These are phyloP conservation scores for Steinernema hermaphroditum DNA, from an alignment of 2,888 invertebrate species.

Conservation along the genomic window DNA sequence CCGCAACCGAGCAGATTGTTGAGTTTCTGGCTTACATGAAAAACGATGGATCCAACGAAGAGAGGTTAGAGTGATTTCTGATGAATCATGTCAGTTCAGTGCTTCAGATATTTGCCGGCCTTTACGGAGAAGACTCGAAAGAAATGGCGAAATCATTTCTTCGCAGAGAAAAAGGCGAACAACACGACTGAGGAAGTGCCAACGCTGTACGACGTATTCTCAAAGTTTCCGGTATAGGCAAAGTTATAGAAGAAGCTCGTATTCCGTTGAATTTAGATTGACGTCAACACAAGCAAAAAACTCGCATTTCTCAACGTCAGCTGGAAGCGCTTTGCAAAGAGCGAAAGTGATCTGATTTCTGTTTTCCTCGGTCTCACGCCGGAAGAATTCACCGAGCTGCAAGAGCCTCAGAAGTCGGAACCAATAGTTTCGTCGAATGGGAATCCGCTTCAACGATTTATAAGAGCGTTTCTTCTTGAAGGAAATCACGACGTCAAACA, in stretches of 20 bases:
- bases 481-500: too few species aligned
- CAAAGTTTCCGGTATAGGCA: not conserved
- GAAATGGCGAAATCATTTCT: constrained; percentile 14
- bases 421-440: not conserved
- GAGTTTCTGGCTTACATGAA: constrained; percentile 4
- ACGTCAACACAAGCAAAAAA: not conserved
- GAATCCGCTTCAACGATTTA: constrained; percentile 5
- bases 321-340: constrained; percentile 22
- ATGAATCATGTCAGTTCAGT: not conserved
- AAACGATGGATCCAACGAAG: not conserved
- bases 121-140: constrained; percentile 7
- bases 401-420: not conserved
- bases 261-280: constrained; percentile 4
- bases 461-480: not conserved
- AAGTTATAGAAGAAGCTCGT: not conserved
- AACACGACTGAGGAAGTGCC: not conserved
- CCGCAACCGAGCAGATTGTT: not conserved
- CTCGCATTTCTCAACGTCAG: not conserved
- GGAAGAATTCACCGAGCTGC: not conserved
- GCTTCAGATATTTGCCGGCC: not conserved
- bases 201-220: not conserved
- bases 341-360: constrained; percentile 6
- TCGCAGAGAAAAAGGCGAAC: not conserved
- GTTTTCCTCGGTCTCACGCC: constrained; percentile 2
- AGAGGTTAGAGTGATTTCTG: not conserved